These are phyloP conservation scores for Tetranychus cinnabarinus DNA, from an alignment of 1,140 invertebrate species.

Conservation along the genomic window DNA sequence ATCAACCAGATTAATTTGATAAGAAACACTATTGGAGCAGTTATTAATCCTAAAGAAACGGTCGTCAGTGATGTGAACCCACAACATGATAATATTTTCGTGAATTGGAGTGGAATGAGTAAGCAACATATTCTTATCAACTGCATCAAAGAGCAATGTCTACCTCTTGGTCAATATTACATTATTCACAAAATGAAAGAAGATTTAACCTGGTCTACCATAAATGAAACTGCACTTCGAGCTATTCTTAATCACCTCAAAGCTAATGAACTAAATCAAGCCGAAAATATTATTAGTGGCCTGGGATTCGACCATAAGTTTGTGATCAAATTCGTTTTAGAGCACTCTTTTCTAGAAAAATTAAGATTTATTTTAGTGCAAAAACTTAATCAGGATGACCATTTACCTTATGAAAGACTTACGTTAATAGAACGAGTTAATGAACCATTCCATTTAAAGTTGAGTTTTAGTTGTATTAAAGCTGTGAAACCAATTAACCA, in stretches of 20 bases:
- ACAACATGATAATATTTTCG: no score
- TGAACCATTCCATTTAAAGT: not conserved
- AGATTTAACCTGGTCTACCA: not conserved
- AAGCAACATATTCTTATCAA: no score
- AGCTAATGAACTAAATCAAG: not conserved
- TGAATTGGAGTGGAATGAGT: no score
- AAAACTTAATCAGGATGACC: not conserved
- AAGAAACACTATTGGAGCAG: not conserved
- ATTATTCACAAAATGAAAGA: not conserved
- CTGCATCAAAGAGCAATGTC: not conserved
- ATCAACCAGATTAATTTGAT: not conserved
- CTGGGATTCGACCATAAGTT: not conserved
- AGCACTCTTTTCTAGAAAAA: not conserved
- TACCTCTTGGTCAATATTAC: not conserved
- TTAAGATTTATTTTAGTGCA: not conserved
- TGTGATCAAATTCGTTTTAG: not conserved
- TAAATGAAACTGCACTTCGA: not conserved
- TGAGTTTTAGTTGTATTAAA: not conserved
- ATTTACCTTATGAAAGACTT: not conserved
- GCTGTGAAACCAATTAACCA: not conserved
- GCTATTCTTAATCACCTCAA: not conserved
- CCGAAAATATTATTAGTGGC: not conserved
- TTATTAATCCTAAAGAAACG: not conserved
- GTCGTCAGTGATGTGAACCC: no score
- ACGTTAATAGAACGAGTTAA: not conserved